These are phyloP conservation scores for Hanleya hanleyi DNA, from an alignment of 2,888 invertebrate genomes.

Conservation along the genomic window DNA sequence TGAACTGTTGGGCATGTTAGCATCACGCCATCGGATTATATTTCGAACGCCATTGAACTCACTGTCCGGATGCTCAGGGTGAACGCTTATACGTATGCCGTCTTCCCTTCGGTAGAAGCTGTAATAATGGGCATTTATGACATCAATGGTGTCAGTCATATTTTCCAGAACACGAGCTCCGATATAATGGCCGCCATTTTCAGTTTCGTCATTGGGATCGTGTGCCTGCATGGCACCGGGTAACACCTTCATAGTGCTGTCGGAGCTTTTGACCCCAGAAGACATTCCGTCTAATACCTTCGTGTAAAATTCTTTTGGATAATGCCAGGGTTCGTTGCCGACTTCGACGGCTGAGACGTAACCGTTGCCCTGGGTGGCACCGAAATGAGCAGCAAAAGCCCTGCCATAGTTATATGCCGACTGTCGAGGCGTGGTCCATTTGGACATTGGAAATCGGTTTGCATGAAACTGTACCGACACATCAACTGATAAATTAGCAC, in stretches of 20 bases:
- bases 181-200: no score
- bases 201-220: no score
- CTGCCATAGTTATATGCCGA: conserved; percentile 45
- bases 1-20: no score
- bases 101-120: no score
- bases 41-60: no score
- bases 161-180: no score
- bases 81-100: no score
- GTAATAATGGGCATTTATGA: no score
- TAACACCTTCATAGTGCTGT: conserved; percentile 39
- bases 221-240: no score
- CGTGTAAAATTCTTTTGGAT: conserved; percentile 47
- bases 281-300: conserved; percentile 49
- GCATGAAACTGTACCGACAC: conserved; percentile 51
- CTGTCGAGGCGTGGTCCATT: conserved; percentile 43
- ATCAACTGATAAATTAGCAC: conserved; percentile 45
- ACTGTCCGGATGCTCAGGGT: no score
- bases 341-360: conserved; percentile 47
- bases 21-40: no score
- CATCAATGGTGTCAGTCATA: no score
- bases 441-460: conserved; percentile 37
- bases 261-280: conserved; percentile 41
- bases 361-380: conserved; percentile 44
- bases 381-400: conserved; percentile 53
- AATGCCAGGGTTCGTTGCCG: conserved; percentile 59